phyloP scores from a whole-genome alignment of 2,113 vertebrate genomes.

The Ciconia boyciana region DNA sequence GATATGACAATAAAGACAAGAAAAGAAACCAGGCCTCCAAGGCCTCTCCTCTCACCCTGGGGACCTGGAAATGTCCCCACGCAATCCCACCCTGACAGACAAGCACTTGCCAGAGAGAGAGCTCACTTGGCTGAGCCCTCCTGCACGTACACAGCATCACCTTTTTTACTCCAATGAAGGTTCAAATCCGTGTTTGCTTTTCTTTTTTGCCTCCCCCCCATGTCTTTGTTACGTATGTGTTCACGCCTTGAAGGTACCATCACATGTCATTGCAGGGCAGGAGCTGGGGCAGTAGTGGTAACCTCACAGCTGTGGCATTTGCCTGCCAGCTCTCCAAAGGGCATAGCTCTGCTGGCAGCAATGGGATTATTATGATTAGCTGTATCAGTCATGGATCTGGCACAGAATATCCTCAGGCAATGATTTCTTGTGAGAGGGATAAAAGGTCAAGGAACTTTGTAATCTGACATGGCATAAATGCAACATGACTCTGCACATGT shows the following conservation, averaged over 20 bases:
- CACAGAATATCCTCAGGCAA: neutral
- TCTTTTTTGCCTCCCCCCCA: neutral
- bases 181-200: neutral
- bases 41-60: neutral
- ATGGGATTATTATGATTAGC: neutral
- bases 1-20: neutral
- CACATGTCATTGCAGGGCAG: neutral
- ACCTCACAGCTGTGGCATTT: neutral
- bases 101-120: neutral
- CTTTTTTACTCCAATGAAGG: neutral
- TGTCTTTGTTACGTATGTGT: fast-evolving
- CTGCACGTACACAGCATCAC: neutral
- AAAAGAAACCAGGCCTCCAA: neutral
- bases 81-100: neutral
- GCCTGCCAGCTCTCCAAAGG: neutral
- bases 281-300: fast-evolving
- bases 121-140: neutral
- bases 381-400: neutral
- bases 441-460: neutral
- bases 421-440: neutral
- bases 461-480: neutral
- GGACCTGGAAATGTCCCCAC: neutral
- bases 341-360: neutral
- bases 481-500: neutral
- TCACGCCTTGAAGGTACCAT: fast-evolving